Conservation (phyloP, 92 coral and sea anemone genomes). For the Zoanthus gigantus region DNA sequence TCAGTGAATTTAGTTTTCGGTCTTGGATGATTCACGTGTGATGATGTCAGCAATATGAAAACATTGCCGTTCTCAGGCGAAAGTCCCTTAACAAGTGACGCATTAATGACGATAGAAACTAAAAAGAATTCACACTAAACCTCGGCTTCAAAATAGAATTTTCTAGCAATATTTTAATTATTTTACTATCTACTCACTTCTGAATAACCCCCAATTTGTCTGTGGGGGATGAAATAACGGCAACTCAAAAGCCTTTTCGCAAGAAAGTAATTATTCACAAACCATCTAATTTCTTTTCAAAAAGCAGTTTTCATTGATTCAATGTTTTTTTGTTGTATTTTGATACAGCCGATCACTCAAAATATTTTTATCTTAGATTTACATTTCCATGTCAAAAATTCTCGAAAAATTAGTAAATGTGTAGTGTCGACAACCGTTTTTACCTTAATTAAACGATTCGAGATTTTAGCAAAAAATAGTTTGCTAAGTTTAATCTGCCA, state of each 20-base stretch:
- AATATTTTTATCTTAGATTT: no score
- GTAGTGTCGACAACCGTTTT: no score
- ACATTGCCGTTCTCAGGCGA: background rate
- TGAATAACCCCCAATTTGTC: constrained; percentile 13
- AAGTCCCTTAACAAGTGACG: constrained; percentile 22
- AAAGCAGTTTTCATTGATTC: background rate
- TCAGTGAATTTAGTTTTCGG: constrained; percentile 56
- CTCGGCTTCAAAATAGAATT: background rate
- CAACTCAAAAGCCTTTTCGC: background rate
- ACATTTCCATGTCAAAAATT: background rate
- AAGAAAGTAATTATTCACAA: background rate
- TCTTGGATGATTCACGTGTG: constrained; percentile 5
- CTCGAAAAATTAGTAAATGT: no score
- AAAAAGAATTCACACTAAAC: constrained; percentile 32
- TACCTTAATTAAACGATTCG: no score
- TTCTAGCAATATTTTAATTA: background rate
- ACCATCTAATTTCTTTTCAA: background rate
- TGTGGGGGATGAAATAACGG: background rate
- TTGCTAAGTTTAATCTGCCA: no score
- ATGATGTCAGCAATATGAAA: constrained; percentile 30
- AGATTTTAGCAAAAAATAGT: no score
- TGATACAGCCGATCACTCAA: background rate
- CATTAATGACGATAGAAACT: constrained; percentile 33
- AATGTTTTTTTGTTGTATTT: background rate
- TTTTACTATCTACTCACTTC: background rate